A percentile compares a stretch with the other conserved stretches of the same genome.
phyloP scores from a whole-genome alignment of 2,888 invertebrate genomes.

The Apantesis nais region DNA sequence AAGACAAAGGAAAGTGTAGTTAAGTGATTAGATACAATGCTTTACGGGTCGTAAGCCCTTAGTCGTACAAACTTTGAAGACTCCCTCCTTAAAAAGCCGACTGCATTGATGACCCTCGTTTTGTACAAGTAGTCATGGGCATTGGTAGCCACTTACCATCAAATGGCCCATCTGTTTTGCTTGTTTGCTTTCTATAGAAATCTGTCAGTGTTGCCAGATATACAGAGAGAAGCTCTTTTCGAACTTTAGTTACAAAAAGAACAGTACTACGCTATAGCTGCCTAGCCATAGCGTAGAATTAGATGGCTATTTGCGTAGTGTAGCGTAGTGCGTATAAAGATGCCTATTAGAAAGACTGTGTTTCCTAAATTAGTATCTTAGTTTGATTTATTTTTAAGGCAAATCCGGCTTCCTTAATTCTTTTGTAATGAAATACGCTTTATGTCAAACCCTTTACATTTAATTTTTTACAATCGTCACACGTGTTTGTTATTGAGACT shows the following conservation, averaged over 20 bases:
- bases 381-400: background rate
- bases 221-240: background rate
- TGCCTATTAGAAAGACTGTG: no score
- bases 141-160: background rate
- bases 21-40: no score
- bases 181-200: background rate
- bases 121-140: no score
- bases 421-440: constrained; percentile 15
- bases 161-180: background rate
- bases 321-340: background rate
- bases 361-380: background rate
- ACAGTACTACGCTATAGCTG: background rate
- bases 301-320: no score
- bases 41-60: no score
- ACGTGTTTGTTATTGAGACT: constrained; percentile 80
- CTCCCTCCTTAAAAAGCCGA: no score
- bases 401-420: constrained; percentile 3
- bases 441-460: constrained; percentile 44
- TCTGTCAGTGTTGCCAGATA: background rate
- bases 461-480: constrained; percentile 65
- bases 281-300: background rate
- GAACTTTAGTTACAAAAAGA: background rate
- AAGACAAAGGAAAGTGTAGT: no score
- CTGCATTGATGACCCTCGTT: no score
- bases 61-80: no score